Percentiles rank a stretch among this genome's conserved stretches.
phyloP scores from a whole-genome alignment of 2,113 vertebrate genomes.

The Sakesphorus luctuosus region DNA sequence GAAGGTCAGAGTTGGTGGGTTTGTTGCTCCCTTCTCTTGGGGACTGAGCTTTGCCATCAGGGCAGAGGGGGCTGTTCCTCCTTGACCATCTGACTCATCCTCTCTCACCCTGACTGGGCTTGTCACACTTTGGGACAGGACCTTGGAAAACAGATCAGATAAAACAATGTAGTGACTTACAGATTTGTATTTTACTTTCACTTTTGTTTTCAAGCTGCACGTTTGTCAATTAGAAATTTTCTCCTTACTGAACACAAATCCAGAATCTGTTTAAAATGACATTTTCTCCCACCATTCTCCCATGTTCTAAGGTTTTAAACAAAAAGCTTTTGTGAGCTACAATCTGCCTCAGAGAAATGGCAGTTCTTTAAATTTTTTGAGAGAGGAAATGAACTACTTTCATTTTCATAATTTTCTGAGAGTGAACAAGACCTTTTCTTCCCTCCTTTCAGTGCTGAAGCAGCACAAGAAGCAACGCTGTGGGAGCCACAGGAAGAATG shows the following conservation, averaged over 20 bases:
- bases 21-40: not conserved
- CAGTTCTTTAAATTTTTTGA: not conserved
- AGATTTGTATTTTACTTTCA: not conserved
- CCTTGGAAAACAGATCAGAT: not conserved
- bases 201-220: not conserved
- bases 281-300: not conserved
- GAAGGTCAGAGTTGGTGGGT: not conserved
- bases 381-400: not conserved
- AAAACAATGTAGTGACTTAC: not conserved
- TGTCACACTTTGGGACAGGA: not conserved
- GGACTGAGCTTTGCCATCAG: not conserved
- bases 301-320: not conserved
- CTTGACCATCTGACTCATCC: not conserved
- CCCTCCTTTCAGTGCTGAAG: conserved; percentile 43
- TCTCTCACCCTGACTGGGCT: not conserved
- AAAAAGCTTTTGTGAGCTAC: not conserved
- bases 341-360: not conserved
- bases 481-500: conserved; percentile 39
- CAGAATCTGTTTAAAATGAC: not conserved
- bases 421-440: not conserved
- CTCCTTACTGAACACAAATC: not conserved
- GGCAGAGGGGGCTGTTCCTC: not conserved
- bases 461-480: not conserved
- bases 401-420: not conserved
- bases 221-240: not conserved